These are phyloP conservation scores for Sesamia nonagrioides DNA, from an alignment of 1,140 invertebrate species.

Conservation along the genomic window DNA sequence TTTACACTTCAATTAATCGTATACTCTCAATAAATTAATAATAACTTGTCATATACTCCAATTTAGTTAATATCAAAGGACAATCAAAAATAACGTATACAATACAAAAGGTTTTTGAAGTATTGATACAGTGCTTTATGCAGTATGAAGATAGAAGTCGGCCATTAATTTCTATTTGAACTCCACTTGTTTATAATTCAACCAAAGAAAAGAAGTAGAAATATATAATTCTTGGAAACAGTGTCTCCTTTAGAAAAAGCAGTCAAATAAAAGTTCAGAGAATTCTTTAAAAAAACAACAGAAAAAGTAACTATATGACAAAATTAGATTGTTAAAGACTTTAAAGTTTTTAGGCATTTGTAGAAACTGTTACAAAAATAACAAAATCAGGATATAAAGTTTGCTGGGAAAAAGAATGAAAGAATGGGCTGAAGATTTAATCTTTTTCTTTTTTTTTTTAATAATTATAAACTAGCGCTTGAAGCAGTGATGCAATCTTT, in stretches of 20 bases:
- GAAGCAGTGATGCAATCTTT: too few relatives aligned
- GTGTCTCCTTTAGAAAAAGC: neutral
- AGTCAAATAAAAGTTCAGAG: neutral
- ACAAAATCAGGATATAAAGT: conserved; percentile 25
- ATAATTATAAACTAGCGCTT: too few relatives aligned
- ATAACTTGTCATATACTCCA: too few relatives aligned
- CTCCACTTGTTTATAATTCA: neutral
- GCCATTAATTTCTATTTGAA: neutral
- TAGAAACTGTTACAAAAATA: conserved; percentile 29
- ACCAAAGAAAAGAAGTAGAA: neutral
- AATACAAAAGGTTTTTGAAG: too few relatives aligned
- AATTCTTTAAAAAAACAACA: conserved; percentile 16
- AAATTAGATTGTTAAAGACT: conserved; percentile 28
- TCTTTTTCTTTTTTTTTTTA: too few relatives aligned
- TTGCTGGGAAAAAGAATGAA: conserved; percentile 37
- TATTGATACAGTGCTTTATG: too few relatives aligned
- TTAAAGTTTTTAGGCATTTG: conserved; percentile 35
- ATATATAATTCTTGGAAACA: neutral
- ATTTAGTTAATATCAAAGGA: too few relatives aligned
- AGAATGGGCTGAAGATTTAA: too few relatives aligned
- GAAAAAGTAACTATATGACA: conserved; percentile 12
- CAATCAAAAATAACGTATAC: too few relatives aligned
- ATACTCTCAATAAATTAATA: too few relatives aligned
- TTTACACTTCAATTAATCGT: too few relatives aligned
- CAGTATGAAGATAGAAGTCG: too few relatives aligned